Base-by-base conservation (phyloP, 2,888 invertebrate genomes). In the Cerceris rybyensis region DNA sequence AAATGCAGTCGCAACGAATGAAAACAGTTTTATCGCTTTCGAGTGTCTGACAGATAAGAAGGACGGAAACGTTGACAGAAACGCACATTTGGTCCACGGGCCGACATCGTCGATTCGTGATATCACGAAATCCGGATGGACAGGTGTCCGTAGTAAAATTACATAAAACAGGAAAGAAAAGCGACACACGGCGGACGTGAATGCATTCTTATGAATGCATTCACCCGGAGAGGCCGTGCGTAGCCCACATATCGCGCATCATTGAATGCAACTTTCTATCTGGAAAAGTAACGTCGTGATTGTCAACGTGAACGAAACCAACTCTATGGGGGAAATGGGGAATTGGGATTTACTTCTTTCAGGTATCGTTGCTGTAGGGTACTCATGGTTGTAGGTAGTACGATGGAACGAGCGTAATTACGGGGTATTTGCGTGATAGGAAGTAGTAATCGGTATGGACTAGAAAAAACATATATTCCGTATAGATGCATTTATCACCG, bases 211-310 rank as follows among this genome's bases (percentile, higher is more conserved):
- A 86, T 76, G 80, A 87, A 87, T 86, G 87, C 87, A 82, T 87
- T 87, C 87, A 87, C 86, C 88, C 78, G 82, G 78, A 75, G 61
- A 75, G 71, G 59, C 63, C 58, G 67, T 67, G 73, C 74, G 77
- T 77, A 87, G 85, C 84, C 86, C 85, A 84, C 86, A 84, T 86
- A 85, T 85, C 83, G 76, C 71, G 80, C 76, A 82, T 82, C 84
- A 82, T 83, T 83, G 76, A 80, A 76, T 79, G 73, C 83, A 85
- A 87, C 88, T 89, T 88, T 88, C 88, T 87, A 88, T 81, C 84
- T 71, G 79, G 63, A 71, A 74, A 75, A 71, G 70, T 70, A 71
- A 75, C 77, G 54, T 66, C 67, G 57, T 17, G 52, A 52, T 77
- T 52, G 39, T 52, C 9, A 60, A 79, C 67, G 70, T 85, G 79